Evolutionary conservation across 2,113 vertebrate genomes (phyloP).

Genomic region (Sminthopsis crassicaudata): DNA sequence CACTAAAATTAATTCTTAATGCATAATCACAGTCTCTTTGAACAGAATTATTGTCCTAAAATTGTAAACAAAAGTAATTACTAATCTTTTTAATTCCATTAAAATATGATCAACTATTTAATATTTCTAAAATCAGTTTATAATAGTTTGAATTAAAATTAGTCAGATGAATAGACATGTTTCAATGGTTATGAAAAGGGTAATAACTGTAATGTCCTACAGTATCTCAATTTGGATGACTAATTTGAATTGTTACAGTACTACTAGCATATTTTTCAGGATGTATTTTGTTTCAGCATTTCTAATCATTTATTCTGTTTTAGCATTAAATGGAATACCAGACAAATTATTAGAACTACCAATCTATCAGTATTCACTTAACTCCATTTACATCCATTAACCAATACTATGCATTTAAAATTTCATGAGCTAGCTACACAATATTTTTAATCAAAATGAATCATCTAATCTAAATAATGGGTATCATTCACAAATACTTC

Average conservation of each 20-base stretch:
- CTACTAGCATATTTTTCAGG: conserved; percentile 27
- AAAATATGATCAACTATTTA: background rate
- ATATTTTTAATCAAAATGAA: conserved; percentile 45
- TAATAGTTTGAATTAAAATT: conserved; percentile 32
- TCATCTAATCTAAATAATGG: background rate
- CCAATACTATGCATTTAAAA: conserved; percentile 32
- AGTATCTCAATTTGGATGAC: background rate
- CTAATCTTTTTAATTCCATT: background rate
- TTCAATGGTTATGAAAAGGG: conserved; percentile 5
- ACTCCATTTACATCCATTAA: conserved; percentile 9
- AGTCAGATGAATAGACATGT: background rate
- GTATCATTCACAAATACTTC: background rate
- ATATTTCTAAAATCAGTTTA: conserved; percentile 28
- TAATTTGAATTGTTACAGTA: background rate
- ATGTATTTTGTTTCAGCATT: background rate
- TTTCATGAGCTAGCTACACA: background rate
- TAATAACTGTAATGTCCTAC: background rate
- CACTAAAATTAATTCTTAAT: background rate
- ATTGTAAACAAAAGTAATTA: conserved; percentile 18
- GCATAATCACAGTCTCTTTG: background rate
- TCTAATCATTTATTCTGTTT: conserved; percentile 3
- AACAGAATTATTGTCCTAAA: background rate
- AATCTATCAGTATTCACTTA: conserved; percentile 1
- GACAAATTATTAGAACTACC: background rate
- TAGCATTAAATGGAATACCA: background rate